These are phyloP conservation scores for Anoncus sp. DNA, from an alignment of 2,888 invertebrate genomes.

Conservation along the genomic window DNA sequence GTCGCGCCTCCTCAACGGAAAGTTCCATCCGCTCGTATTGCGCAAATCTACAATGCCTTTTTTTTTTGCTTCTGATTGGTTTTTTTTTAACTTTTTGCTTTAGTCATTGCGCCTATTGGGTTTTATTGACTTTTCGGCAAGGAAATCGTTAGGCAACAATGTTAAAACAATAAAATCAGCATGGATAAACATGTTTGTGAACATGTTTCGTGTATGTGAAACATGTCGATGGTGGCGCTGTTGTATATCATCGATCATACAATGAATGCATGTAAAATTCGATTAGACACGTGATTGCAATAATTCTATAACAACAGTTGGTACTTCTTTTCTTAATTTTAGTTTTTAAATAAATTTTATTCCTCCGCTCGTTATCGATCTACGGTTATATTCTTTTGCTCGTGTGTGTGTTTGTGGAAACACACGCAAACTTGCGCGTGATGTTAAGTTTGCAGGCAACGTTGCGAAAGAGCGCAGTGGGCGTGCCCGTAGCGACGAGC, in stretches of 20 bases:
- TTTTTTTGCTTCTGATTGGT: constrained; percentile 11
- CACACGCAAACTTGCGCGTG: too few species aligned
- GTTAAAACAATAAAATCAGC: not conserved
- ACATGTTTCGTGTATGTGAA: not conserved
- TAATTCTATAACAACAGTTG: not conserved
- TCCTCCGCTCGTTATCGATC: constrained; percentile 57
- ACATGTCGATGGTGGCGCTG: constrained; percentile 26
- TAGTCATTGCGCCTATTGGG: too few species aligned
- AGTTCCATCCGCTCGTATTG: constrained; percentile 32
- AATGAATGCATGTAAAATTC: not conserved
- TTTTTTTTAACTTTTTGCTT: too few species aligned
- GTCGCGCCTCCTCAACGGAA: constrained; percentile 58
- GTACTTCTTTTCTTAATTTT: constrained; percentile 23
- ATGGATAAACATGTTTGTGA: not conserved
- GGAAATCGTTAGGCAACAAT: constrained; percentile 10
- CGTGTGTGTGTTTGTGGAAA: constrained; percentile 24
- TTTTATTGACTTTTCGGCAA: too few species aligned
- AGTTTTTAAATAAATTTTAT: constrained; percentile 20
- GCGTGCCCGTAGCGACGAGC: constrained; percentile 73
- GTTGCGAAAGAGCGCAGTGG: constrained; percentile 74
- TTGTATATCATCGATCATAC: not conserved
- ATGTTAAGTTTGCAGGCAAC: constrained; percentile 45
- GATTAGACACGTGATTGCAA: not conserved
- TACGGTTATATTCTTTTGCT: constrained; percentile 62
- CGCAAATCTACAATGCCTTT: constrained; percentile 31